phyloP scores from a whole-genome alignment of 2,797 vertebrate species.

The Etheostoma nigrum region DNA sequence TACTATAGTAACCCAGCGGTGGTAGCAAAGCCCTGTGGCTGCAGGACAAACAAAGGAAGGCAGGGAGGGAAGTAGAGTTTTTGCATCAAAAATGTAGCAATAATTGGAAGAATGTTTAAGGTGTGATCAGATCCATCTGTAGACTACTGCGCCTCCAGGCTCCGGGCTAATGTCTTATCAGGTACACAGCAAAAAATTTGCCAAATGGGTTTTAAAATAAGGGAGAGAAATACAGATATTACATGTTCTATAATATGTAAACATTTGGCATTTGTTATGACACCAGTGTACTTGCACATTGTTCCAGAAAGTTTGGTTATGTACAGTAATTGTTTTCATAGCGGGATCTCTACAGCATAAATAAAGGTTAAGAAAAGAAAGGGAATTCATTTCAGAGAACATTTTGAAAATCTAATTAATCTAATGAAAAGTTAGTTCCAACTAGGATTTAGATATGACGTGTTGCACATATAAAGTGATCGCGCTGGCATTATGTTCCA shows the following conservation, averaged over 20 bases:
- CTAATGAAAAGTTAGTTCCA: neutral
- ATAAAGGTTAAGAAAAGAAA: neutral
- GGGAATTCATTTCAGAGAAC: neutral
- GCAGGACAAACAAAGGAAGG: slow-evolving; percentile 37
- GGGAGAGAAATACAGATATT: neutral
- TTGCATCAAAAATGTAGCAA: slow-evolving; percentile 22
- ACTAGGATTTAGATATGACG: neutral
- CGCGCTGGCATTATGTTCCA: slow-evolving; percentile 5
- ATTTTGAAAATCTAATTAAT: neutral
- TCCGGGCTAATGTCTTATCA: neutral
- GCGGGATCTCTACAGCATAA: neutral
- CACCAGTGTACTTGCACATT: neutral
- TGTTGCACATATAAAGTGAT: neutral
- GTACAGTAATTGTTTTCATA: neutral
- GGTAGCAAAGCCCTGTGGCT: slow-evolving; percentile 35
- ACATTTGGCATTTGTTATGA: neutral
- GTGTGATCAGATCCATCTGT: slow-evolving; percentile 29
- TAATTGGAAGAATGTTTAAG: slow-evolving; percentile 35
- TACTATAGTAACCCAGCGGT: slow-evolving; percentile 68
- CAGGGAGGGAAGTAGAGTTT: slow-evolving; percentile 27
- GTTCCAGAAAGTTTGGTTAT: neutral
- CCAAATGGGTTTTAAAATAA: neutral
- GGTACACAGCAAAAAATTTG: neutral
- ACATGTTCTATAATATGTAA: neutral
- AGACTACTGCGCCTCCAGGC: neutral